Evolutionary conservation across 1,140 invertebrate genomes (phyloP).

Genomic region (Lordiphosa mommai): DNA sequence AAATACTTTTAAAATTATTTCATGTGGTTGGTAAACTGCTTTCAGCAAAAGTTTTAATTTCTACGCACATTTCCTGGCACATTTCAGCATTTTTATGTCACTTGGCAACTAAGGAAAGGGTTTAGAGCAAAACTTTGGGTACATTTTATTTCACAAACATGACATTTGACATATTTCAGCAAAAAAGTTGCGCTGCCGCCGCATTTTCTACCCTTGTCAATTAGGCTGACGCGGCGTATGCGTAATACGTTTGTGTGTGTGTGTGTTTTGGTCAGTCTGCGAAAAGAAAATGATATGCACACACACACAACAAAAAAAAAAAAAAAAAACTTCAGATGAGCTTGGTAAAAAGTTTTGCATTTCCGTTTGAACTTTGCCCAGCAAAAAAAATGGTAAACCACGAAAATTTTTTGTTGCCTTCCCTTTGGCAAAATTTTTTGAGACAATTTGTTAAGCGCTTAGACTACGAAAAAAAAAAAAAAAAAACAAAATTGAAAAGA

Average conservation of each 20-base stretch:
- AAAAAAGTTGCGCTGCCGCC: slow-evolving; percentile 56
- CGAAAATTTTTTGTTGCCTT: neutral
- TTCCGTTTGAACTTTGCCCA: slow-evolving; percentile 49
- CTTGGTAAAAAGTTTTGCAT: slow-evolving; percentile 47
- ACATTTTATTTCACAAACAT: slow-evolving; percentile 26
- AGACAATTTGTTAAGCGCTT: slow-evolving; percentile 44
- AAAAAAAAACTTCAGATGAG: slow-evolving; percentile 36
- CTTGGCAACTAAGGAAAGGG: slow-evolving; percentile 24
- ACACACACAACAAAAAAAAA: neutral
- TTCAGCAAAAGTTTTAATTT: slow-evolving; percentile 35
- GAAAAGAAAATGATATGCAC: slow-evolving; percentile 26
- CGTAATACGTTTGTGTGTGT: slow-evolving; percentile 39
- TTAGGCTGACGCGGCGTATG: slow-evolving; percentile 72
- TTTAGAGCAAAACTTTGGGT: slow-evolving; percentile 29
- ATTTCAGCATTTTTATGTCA: slow-evolving; percentile 44
- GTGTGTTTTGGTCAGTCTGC: slow-evolving; percentile 23
- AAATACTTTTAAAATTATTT: slow-evolving; percentile 21
- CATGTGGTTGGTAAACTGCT: slow-evolving; percentile 7
- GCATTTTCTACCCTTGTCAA: slow-evolving; percentile 70
- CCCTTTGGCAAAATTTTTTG: slow-evolving; percentile 40
- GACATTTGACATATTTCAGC: slow-evolving; percentile 72
- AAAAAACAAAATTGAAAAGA: neutral
- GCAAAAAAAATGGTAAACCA: slow-evolving; percentile 10
- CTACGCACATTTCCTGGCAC: slow-evolving; percentile 7
- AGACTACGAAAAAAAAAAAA: neutral